Evolutionary conservation across 2,113 vertebrate genomes (phyloP).

Genomic region (Dicerorhinus sumatrensis): DNA sequence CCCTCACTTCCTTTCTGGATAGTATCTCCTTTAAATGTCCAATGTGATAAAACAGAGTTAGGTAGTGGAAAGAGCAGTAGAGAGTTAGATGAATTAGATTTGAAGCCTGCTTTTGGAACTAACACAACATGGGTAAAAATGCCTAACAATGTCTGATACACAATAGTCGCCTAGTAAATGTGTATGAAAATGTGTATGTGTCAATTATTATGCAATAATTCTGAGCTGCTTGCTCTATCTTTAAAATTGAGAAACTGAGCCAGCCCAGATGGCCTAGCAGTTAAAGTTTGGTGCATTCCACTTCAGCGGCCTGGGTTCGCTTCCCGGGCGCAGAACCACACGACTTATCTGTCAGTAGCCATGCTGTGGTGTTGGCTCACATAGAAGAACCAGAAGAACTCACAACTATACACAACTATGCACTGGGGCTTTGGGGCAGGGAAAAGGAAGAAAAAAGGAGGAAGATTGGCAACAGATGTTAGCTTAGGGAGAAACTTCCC

Average conservation of each 20-base stretch:
- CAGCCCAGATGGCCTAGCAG: too few species aligned
- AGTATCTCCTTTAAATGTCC: neutral
- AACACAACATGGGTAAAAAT: neutral
- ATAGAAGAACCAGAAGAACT: too few species aligned
- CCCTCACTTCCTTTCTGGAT: neutral
- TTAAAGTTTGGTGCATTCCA: too few species aligned
- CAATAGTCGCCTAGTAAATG: neutral
- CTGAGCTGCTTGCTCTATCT: neutral
- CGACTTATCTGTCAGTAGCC: too few species aligned
- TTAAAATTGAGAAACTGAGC: neutral
- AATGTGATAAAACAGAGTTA: neutral
- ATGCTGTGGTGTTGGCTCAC: too few species aligned
- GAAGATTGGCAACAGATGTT: too few species aligned
- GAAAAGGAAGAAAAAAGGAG: too few species aligned
- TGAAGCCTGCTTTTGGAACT: constrained; percentile 8
- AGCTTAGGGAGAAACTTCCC: too few species aligned
- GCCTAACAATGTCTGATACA: neutral
- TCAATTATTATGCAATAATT: neutral
- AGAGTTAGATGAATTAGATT: neutral
- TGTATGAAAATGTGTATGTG: neutral
- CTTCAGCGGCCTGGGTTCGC: too few species aligned
- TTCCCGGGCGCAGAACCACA: too few species aligned
- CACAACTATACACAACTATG: too few species aligned
- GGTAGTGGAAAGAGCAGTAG: neutral
- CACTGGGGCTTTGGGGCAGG: too few species aligned